These are phyloP conservation scores for Poeciliopsis retropinna DNA, from an alignment of 2,113 vertebrate genomes.

Conservation along the genomic window DNA sequence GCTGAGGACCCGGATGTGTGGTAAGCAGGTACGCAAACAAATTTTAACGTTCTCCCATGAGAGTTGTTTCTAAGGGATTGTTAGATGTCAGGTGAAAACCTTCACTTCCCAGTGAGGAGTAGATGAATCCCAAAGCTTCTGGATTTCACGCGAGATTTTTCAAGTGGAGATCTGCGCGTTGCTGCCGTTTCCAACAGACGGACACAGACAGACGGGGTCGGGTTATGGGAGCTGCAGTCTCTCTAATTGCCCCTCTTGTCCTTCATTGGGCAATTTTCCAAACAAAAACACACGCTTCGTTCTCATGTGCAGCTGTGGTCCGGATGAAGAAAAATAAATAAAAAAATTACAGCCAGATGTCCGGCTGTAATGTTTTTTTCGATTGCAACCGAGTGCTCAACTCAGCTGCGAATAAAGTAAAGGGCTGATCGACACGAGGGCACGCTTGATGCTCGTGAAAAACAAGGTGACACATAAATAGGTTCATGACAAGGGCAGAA, in stretches of 20 bases:
- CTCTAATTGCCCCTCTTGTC: slow-evolving; percentile 56
- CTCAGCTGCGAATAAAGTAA: slow-evolving; percentile 15
- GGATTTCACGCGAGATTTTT: too few relatives aligned
- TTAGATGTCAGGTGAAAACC: not conserved
- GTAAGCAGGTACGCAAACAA: slow-evolving; percentile 11
- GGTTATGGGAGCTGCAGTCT: not conserved
- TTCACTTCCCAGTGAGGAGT: not conserved
- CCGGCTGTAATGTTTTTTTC: slow-evolving; percentile 35
- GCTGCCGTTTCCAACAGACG: not conserved
- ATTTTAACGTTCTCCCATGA: not conserved
- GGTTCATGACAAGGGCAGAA: slow-evolving; percentile 29
- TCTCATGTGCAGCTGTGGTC: slow-evolving; percentile 32
- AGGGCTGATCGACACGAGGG: not conserved
- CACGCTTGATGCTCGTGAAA: slow-evolving; percentile 44
- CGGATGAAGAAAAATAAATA: slow-evolving; percentile 27
- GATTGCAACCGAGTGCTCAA: slow-evolving; percentile 25
- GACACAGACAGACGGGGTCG: not conserved
- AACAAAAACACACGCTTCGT: slow-evolving; percentile 54
- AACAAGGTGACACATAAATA: slow-evolving; percentile 32
- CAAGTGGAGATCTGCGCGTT: not conserved
- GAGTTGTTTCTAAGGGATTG: not conserved
- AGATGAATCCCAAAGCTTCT: too few relatives aligned
- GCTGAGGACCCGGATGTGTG: not conserved
- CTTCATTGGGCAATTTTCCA: slow-evolving; percentile 47
- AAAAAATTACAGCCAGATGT: slow-evolving; percentile 38